phyloP scores from a whole-genome alignment of 1,140 invertebrate species.

The Drosophila tani region DNA sequence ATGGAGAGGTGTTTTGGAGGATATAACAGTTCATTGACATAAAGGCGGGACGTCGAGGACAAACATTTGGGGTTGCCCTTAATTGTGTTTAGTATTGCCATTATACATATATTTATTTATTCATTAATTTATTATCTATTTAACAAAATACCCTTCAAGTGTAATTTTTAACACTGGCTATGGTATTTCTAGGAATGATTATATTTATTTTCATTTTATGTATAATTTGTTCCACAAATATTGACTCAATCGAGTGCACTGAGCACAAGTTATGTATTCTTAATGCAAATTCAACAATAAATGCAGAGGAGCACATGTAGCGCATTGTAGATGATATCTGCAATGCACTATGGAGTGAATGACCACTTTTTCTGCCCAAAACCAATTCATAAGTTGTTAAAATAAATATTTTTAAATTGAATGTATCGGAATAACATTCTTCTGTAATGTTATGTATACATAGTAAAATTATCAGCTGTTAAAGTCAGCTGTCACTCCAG shows the following conservation, averaged over 20 bases:
- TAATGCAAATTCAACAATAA: no score
- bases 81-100: neutral
- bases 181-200: slow-evolving; percentile 3
- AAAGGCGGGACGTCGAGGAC: slow-evolving; percentile 10
- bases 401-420: no score
- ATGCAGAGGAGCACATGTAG: slow-evolving; percentile 5
- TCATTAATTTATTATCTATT: no score
- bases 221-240: neutral
- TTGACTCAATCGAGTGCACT: slow-evolving; percentile 18
- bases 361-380: no score
- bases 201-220: no score
- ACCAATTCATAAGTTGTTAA: no score
- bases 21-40: slow-evolving; percentile 42
- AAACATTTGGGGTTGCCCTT: slow-evolving; percentile 29
- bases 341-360: neutral
- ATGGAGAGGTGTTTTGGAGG: slow-evolving; percentile 5
- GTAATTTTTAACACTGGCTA: slow-evolving; percentile 13
- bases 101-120: neutral
- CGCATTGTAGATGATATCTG: neutral
- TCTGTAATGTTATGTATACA: no score
- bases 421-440: no score
- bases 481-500: no score
- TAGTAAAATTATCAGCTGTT: no score
- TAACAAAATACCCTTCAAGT: neutral
- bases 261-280: slow-evolving; percentile 18